phyloP scores from a whole-genome alignment of 2,888 invertebrate species.

The Drepanosiphum platanoidis region DNA sequence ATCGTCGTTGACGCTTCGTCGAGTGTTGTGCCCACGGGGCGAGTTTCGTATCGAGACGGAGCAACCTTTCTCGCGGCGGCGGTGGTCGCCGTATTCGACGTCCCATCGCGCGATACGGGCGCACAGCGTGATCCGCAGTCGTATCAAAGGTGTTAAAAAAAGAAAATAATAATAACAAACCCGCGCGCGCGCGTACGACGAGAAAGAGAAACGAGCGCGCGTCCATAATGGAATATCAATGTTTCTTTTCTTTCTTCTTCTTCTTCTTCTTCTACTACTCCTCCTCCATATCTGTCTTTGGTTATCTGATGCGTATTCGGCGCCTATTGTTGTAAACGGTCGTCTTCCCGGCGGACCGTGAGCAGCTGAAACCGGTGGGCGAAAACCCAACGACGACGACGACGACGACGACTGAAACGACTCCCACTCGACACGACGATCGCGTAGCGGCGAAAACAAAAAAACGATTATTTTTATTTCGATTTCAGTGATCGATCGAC shows the following conservation, averaged over 20 bases:
- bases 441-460: neutral
- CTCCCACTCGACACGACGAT: constrained; percentile 40
- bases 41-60: neutral
- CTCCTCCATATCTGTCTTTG: neutral
- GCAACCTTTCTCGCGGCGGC: neutral
- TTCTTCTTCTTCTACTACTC: constrained; percentile 1
- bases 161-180: neutral
- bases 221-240: constrained; percentile 57
- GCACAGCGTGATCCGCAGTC: neutral
- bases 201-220: neutral
- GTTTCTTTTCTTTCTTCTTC: constrained; percentile 22
- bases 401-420: too few species aligned
- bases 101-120: neutral
- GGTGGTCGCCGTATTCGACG: neutral
- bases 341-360: constrained; percentile 7
- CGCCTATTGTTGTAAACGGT: constrained; percentile 47
- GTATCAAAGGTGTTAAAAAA: neutral
- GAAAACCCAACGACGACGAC: constrained; percentile 21
- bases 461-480: constrained; percentile 33
- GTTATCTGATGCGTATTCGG: constrained; percentile 53
- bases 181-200: neutral
- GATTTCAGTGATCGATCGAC: constrained; percentile 31
- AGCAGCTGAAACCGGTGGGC: constrained; percentile 40
- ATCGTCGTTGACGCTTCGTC: too few species aligned
- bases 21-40: too few species aligned